Evolutionary conservation across 1,140 invertebrate genomes (phyloP), one percentile per base, ranked within the genome.

Genomic region (Anastatus disparis): DNA sequence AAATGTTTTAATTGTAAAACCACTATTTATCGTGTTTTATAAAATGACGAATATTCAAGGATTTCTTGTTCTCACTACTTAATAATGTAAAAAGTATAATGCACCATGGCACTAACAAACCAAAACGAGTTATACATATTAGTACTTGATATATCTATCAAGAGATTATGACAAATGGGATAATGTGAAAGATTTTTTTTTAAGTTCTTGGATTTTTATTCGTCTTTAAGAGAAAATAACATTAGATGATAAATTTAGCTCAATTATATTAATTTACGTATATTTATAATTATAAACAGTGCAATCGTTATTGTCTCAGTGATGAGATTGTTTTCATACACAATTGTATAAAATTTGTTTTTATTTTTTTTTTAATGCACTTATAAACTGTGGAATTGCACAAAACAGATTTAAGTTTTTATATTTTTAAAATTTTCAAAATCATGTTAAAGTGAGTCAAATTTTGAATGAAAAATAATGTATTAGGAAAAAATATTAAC

Each of bases 221-320:
- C 12, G 22, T 62, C 62, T 61, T 42, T 52, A 59, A 61, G 35
- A 40, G 3, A 29, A 53, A 62, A 44, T 62, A 70, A 53, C 24
- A 29, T 62, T 62, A 71, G 35, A n/a, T n/a, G 17, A 62, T 44
- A 27, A 69, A 69, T 53, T 73, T 80, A 81, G 77, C 72, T 75
- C 76, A 76, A 78, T 78, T 78, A 79, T 77, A 77, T 80, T 79
- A 78, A 76, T 81, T 83, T 79, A 82, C 74, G 70, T 76, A n/a
- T n/a, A 75, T 75, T 79, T 80, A 76, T 83, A 79, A 81, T 81
- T 81, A 79, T 80, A 76, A 83, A 82, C 80, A 80, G 84, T 85
- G 83, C 84, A 85, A 85, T 85, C 77, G 75, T 80, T 76, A 72
- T 76, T 64, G 31, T 68, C 71, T 65, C 74, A 58, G 53, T 71